Evolutionary conservation across 2,797 vertebrate species (phyloP).

Genomic region (Tamandua tetradactyla): DNA sequence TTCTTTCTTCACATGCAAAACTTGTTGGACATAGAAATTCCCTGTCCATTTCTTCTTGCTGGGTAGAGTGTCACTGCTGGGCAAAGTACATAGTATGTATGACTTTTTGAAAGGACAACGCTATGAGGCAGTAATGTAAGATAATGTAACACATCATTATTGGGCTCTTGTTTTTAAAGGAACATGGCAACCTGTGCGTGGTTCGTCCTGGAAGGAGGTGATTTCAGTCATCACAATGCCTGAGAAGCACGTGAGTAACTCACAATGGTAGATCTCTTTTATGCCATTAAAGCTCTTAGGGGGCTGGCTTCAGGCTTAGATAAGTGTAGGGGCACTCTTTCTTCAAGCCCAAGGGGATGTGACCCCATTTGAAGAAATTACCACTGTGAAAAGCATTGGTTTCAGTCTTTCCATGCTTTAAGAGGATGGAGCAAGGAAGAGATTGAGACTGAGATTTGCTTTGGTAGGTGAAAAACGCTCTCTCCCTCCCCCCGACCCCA

Average conservation of each 20-base stretch:
- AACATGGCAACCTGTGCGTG: slow-evolving; percentile 44
- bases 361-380: background rate
- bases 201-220: background rate
- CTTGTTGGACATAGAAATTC: background rate
- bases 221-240: background rate
- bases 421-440: background rate
- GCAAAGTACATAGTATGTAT: background rate
- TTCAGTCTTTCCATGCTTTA: rapidly evolving
- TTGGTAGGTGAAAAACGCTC: background rate
- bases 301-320: background rate
- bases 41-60: background rate
- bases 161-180: slow-evolving; percentile 60
- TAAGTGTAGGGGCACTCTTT: background rate
- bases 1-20: slow-evolving; percentile 1
- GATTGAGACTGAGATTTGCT: background rate
- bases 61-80: background rate
- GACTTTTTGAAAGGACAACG: background rate
- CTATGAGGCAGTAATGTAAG: background rate
- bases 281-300: background rate
- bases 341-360: background rate
- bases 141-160: background rate
- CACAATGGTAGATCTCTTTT: background rate
- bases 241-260: slow-evolving; percentile 62
- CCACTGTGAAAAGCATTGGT: background rate
- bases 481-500: background rate